Base-by-base conservation (phyloP, 2,888 invertebrate species). In the Andrena flavipes region DNA sequence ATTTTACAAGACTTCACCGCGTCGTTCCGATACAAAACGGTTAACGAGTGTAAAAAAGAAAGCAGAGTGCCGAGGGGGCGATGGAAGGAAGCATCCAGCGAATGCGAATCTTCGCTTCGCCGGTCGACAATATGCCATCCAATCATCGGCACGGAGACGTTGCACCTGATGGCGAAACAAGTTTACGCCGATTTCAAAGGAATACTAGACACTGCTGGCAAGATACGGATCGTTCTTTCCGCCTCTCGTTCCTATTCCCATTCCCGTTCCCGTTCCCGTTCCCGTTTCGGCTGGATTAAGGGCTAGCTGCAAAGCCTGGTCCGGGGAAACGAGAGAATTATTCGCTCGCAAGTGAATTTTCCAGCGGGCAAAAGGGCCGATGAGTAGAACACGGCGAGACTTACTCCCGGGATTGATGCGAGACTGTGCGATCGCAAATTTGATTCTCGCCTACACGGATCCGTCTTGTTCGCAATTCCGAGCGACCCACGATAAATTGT, bases 61-160 rank as follows among this genome's bases (percentile, higher is more conserved):
- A 30, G 23, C 13, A 30, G n/a, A 42, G 35, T 2, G 0, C 2
- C 42, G 42, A 5, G 42, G 16, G 16, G 42, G 16, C 42, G 16
- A 42, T 16, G 42, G 42, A 42, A 42, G 23, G 30, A 42, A 7
- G 16, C 33, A 56, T n/a, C 8, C 64, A 72, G 49, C 70, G 63
- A 67, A 84, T 65, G 56, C 67, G 74, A 79, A 64, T 76, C 59
- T 64, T 63, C 72, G 82, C 72, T 80, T 68, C 69, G 64, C 60
- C 54, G 35, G 13, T 70, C 78, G 81, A 86, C 89, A 89, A 90
- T 90, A 84, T 80, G 82, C 80, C 81, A 76, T 90, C 84, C 88
- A 90, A 91, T 90, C 90, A 88, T 71, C 83, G 82, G 69, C 67
- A 54, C 42, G 80, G 76, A 87, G 88, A 85, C 86, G 86, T 83